Base-by-base conservation (phyloP, 2,113 vertebrate species). In the Aptenodytes forsteri region DNA sequence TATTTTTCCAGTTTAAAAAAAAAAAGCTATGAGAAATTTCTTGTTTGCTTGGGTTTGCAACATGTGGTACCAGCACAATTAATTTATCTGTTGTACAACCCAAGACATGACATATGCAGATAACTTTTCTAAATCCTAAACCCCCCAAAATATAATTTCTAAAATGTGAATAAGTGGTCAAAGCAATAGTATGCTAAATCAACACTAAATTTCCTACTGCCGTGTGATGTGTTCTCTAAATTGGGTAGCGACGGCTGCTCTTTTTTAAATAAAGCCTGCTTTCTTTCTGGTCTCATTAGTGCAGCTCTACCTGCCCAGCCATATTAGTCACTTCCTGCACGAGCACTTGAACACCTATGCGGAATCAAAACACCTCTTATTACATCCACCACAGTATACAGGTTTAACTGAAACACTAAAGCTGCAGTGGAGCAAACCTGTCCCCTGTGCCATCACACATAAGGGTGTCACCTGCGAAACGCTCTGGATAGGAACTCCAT, bases 91-190 rank as follows among this genome's bases (percentile, higher is more conserved):
- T 13, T 54, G 52, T 46, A 75, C 34, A 75, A 58, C 5, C 2
- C 18, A 62, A 70, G 36, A 44, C 27, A 71, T 5, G 9, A 56
- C 13, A 62, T 1, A 66, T 8, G 25, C 20, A 88, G 22, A 10
- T 54, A 86, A 86, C 9, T 18, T 34, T 13, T 79, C 42, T 47
- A 50, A 84, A 85, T 44, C 16, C 25, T 38, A 82, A 59, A 2
- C 3, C 3, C 13, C 8, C 5, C 1, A 11, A 44, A 66, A 38
- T 27, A 16, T 2, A 0, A 40, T 27, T 79, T 69, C 30, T 69
- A 71, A 80, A 59, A 52, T 17, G 40, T 4, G 1, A 84, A 1
- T 34, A 91, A 54, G 10, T 9, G 6, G 16, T 30, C 47, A 86
- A 84, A 84, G n/a, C 15, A 85, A 61, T 6, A 75, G 18, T 25